Percentiles rank a stretch among this genome's conserved stretches.
Evolutionary conservation across 2,113 vertebrate species (phyloP).

Genomic region (Pachyramphus minor): DNA sequence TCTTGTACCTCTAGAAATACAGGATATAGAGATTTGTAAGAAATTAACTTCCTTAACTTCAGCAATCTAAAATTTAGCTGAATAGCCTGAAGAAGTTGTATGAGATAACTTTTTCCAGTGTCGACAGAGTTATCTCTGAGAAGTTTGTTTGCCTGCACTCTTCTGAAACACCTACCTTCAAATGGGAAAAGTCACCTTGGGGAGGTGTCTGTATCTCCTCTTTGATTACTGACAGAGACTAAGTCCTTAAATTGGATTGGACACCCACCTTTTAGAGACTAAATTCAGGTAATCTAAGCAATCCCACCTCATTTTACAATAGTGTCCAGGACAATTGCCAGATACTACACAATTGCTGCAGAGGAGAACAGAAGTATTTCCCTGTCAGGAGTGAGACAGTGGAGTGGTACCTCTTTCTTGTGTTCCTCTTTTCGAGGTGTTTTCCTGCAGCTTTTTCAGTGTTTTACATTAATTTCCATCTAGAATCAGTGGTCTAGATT

Average conservation of each 20-base stretch:
- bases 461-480: background rate
- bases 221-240: background rate
- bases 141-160: background rate
- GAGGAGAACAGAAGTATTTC: background rate
- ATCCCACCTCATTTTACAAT: background rate
- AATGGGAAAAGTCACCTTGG: background rate
- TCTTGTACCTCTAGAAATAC: background rate
- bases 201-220: background rate
- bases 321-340: background rate
- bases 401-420: background rate
- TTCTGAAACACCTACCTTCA: background rate
- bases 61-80: background rate
- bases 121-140: background rate
- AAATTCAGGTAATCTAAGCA: background rate
- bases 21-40: background rate
- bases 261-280: background rate
- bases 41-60: background rate
- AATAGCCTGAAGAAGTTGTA: background rate
- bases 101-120: background rate
- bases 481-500: background rate
- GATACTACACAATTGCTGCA: background rate
- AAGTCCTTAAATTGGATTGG: background rate
- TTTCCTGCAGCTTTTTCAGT: background rate
- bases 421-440: background rate
- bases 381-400: background rate